Evolutionary conservation across 2,797 vertebrate species (phyloP).

Genomic region (Triplophysa yarkandensis): DNA sequence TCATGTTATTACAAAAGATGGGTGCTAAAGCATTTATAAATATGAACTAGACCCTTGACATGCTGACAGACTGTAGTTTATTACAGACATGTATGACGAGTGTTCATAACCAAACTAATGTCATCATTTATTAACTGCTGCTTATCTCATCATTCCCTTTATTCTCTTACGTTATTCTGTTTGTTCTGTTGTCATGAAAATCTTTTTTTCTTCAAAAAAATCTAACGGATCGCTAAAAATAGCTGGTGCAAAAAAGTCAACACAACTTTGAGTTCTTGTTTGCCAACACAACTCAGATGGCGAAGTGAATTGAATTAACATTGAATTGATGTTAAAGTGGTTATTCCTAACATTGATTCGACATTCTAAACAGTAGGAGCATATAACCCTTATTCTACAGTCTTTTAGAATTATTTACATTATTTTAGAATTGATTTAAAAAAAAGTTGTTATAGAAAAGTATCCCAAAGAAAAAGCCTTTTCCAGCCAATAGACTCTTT

Average conservation of each 20-base stretch:
- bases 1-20: neutral
- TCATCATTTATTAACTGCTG: neutral
- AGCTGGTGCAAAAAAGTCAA: neutral
- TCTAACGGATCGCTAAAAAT: neutral
- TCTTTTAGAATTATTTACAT: too few relatives aligned
- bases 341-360: too few relatives aligned
- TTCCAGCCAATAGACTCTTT: too few relatives aligned
- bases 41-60: neutral
- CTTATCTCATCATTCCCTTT: neutral
- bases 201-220: neutral
- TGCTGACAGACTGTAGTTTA: neutral
- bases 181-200: neutral
- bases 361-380: neutral
- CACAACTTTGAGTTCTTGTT: neutral
- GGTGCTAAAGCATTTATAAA: slow-evolving; percentile 7
- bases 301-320: too few relatives aligned
- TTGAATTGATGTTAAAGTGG: too few relatives aligned
- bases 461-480: too few relatives aligned
- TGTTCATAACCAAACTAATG: neutral
- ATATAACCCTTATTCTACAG: too few relatives aligned
- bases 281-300: neutral
- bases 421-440: too few relatives aligned
- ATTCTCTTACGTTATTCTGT: neutral
- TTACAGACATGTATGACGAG: neutral
- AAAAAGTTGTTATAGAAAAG: too few relatives aligned